Conservation (phyloP, 1,140 invertebrate genomes). For the Drosophila subobscura region DNA sequence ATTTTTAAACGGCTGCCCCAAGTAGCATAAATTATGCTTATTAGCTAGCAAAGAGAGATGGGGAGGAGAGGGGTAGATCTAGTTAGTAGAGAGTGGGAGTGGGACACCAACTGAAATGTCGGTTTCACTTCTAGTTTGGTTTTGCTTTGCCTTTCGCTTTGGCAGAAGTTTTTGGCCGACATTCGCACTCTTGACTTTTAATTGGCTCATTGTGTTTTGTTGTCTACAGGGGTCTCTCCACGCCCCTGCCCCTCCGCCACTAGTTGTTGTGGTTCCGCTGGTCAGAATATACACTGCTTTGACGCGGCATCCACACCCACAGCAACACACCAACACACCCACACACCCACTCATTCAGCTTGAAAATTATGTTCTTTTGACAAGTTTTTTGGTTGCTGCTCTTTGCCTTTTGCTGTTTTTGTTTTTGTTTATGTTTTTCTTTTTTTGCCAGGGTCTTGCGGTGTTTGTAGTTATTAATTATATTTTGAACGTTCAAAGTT, state of each 20-base stretch:
- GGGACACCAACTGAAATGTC: not conserved
- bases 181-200: conserved; percentile 57
- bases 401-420: not conserved
- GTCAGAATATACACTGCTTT: conserved; percentile 7
- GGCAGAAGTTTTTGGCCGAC: conserved; percentile 34
- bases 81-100: too few relatives aligned
- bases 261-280: conserved; percentile 9
- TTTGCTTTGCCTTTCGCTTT: conserved; percentile 50
- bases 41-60: conserved; percentile 6
- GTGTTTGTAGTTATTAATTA: conserved; percentile 30
- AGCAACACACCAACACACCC: not conserved
- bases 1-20: conserved; percentile 11
- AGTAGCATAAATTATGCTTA: conserved; percentile 63
- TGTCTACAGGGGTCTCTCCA: conserved; percentile 33
- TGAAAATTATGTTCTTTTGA: conserved; percentile 37
- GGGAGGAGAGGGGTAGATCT: not conserved
- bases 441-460: conserved; percentile 10
- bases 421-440: not conserved
- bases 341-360: conserved; percentile 33
- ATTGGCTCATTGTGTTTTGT: conserved; percentile 69
- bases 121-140: conserved; percentile 6
- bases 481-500: conserved; percentile 40
- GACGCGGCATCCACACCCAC: not conserved
- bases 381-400: conserved; percentile 16
- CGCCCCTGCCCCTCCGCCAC: too few relatives aligned